Base-by-base conservation (phyloP, 2,888 invertebrate genomes). In the Cephonodes hylas region DNA sequence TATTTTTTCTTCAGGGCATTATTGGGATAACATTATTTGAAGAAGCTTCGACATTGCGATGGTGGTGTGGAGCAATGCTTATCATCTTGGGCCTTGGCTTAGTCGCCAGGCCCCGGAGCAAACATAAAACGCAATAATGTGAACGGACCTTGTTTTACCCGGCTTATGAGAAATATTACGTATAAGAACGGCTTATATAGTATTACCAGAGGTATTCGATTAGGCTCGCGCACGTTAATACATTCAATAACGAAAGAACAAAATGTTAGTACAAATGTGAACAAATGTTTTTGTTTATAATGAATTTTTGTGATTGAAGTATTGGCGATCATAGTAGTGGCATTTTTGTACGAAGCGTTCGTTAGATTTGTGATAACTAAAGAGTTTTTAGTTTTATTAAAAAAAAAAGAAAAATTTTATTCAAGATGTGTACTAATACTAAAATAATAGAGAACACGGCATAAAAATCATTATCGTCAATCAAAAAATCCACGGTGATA, bases 31-130 rank as follows among this genome's bases (percentile, higher is more conserved):
- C 95, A 6, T 72, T 96, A 45, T 97, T 97, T 83, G 92, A 93
- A 20, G 97, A 97, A 83, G 88, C 93, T 0, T 93, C 96, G 0
- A 94, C 96, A 0, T 58, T 94, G 5, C 79, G 93, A 38, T 97
- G 97, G 95, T 96, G 96, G 94, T 72, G 93, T 8, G 97, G 97
- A 0, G 95, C 96, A 4, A 78, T 93, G 18, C 86, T 96, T 13
- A 96, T 97, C 63, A 82, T 96, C 6, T 74, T 93, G 42, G 97
- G 97, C 6, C 86, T 97, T 23, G 83, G 95, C 23, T 88, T 96
- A 62, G 93, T 97, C 4, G 91, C 94, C 0, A 79, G 79, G 13
- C 85, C 89, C 0, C 73, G 80, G 18, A 67, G 70, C 8, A 81
- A 79, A 63, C 71, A 70, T 1, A 81, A 81, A 62, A 42, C 64